Percentiles rank a stretch among this genome's conserved stretches.
These are phyloP conservation scores for Tiliacea aurago DNA, from an alignment of 2,888 invertebrate species.

Conservation along the genomic window DNA sequence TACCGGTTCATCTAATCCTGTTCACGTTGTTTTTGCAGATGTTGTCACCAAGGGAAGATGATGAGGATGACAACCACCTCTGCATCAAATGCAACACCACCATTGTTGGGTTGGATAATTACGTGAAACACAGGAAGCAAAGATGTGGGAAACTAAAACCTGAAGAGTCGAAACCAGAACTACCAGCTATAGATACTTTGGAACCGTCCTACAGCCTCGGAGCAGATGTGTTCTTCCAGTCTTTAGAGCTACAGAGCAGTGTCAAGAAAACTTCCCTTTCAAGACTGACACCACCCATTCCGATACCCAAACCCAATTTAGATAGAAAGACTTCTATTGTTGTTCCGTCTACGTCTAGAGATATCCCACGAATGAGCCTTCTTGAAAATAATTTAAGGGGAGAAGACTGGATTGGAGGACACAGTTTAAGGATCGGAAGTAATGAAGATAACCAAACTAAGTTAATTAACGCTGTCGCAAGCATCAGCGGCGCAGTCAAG, in stretches of 20 bases:
- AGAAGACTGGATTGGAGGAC: conserved; percentile 92
- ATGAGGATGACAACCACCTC: conserved; percentile 96
- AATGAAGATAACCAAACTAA: conserved; percentile 91
- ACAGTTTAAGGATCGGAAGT: conserved; percentile 89
- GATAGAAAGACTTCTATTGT: conserved; percentile 78
- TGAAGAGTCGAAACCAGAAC: conserved; percentile 74
- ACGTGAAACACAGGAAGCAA: conserved; percentile 95
- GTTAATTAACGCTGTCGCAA: conserved; percentile 92
- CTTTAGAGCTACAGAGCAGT: conserved; percentile 94
- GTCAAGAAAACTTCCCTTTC: conserved; percentile 90
- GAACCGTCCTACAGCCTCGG: conserved; percentile 91
- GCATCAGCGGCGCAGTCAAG: conserved; percentile 90
- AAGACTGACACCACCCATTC: conserved; percentile 86
- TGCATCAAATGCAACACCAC: conserved; percentile 97
- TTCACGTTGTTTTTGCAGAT: conserved; percentile 77
- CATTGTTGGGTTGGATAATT: conserved; percentile 96
- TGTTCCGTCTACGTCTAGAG: conserved; percentile 81
- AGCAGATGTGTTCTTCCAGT: conserved; percentile 96
- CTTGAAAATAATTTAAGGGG: conserved; percentile 87
- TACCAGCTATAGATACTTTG: conserved; percentile 81
- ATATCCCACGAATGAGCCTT: conserved; percentile 82
- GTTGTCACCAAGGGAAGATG: conserved; percentile 91
- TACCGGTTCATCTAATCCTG: not conserved
- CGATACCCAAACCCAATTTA: conserved; percentile 78
- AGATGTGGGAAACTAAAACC: conserved; percentile 90